These are phyloP conservation scores for Acrocephalus kingi DNA, from an alignment of 2,113 vertebrate genomes.

Conservation along the genomic window DNA sequence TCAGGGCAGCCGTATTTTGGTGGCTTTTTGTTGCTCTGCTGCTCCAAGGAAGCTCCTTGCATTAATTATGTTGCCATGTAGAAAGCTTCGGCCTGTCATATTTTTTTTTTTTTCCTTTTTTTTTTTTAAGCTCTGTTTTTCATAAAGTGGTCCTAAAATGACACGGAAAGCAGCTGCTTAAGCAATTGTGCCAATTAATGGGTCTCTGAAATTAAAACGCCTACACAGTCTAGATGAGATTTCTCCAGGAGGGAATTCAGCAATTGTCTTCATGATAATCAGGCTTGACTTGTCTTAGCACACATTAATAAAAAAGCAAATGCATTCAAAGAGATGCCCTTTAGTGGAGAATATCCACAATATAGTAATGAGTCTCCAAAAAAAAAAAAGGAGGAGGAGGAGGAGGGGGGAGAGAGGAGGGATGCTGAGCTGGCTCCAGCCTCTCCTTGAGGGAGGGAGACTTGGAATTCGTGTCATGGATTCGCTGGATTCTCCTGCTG, in stretches of 20 bases:
- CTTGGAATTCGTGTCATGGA: slow-evolving; percentile 50
- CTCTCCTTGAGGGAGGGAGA: not conserved
- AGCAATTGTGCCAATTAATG: slow-evolving; percentile 82
- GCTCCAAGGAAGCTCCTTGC: not conserved
- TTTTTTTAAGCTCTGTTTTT: slow-evolving; percentile 58
- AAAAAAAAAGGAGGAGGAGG: not conserved
- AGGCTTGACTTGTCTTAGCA: slow-evolving; percentile 78
- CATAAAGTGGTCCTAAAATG: slow-evolving; percentile 76
- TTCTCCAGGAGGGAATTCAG: slow-evolving; percentile 78
- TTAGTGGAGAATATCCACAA: slow-evolving; percentile 76
- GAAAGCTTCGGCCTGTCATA: slow-evolving; percentile 39
- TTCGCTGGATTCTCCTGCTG: not conserved
- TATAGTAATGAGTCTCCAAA: slow-evolving; percentile 73
- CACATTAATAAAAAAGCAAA: slow-evolving; percentile 79
- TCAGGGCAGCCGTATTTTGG: not conserved
- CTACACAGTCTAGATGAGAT: slow-evolving; percentile 75
- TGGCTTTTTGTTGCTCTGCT: not conserved
- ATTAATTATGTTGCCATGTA: slow-evolving; percentile 21
- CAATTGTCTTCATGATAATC: slow-evolving; percentile 82
- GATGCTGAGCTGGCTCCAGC: slow-evolving; percentile 60
- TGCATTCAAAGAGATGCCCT: slow-evolving; percentile 77
- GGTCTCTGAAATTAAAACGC: slow-evolving; percentile 81
- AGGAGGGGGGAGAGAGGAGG: not conserved
- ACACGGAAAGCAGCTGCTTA: slow-evolving; percentile 78
- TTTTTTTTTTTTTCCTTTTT: not conserved